phyloP scores from a whole-genome alignment of 2,888 invertebrate species.

The Ochropleura plecta region DNA sequence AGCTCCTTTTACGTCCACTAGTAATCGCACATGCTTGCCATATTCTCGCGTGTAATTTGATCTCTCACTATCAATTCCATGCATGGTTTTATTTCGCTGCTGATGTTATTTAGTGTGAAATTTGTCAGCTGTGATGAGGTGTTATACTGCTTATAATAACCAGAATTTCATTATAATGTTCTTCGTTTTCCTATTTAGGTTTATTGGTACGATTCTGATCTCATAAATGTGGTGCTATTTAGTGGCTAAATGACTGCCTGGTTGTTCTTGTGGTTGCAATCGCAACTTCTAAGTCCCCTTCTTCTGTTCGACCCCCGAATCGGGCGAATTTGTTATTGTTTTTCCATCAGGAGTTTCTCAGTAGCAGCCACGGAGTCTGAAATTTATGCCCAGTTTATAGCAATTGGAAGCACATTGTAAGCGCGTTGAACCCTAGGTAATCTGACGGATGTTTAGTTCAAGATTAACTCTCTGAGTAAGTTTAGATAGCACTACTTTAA shows the following conservation, averaged over 20 bases:
- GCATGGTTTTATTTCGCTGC: conserved; percentile 33
- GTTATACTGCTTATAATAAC: conserved; percentile 1
- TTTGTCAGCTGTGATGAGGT: conserved; percentile 25
- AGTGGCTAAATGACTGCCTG: no score
- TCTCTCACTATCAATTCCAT: conserved; percentile 21
- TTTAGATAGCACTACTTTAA: no score
- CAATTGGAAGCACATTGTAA: background rate
- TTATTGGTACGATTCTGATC: background rate
- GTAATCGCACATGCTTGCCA: conserved; percentile 35
- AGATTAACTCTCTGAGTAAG: background rate
- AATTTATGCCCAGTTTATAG: no score
- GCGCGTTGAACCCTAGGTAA: background rate
- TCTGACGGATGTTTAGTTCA: background rate
- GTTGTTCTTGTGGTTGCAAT: no score
- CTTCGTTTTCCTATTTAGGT: background rate
- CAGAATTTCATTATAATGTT: background rate
- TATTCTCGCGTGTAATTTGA: conserved; percentile 46
- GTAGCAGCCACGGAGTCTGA: no score
- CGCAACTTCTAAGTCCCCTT: no score
- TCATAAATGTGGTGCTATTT: background rate
- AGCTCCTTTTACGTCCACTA: conserved; percentile 39
- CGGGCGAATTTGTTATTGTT: no score
- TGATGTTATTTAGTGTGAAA: conserved; percentile 21
- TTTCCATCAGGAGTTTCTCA: no score
- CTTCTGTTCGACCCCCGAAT: no score